Conservation (phyloP, 2,113 vertebrate genomes). For the Canis aureus region DNA sequence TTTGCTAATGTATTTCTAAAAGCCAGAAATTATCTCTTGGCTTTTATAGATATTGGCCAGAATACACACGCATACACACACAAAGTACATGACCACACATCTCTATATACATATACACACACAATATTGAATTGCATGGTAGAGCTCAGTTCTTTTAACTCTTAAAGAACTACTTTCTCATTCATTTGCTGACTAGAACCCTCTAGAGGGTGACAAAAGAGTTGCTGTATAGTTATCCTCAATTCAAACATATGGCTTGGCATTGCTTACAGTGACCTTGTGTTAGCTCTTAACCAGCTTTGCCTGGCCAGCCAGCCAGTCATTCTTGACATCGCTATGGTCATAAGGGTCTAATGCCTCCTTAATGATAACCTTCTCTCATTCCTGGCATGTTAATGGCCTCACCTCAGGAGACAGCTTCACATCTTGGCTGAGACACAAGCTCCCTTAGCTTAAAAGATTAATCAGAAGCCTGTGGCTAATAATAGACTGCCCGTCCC, state of each 20-base stretch:
- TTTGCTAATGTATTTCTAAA: conserved; percentile 24
- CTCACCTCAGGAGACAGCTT: conserved; percentile 76
- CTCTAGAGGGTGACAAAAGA: neutral
- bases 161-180: neutral
- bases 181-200: neutral
- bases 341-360: conserved; percentile 70
- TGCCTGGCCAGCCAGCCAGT: conserved; percentile 34
- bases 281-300: conserved; percentile 53
- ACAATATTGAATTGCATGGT: neutral
- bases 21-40: neutral
- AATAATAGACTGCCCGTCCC: conserved; percentile 71
- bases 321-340: conserved; percentile 47
- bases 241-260: conserved; percentile 58
- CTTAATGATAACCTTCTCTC: conserved; percentile 78
- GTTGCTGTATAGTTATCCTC: neutral
- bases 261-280: conserved; percentile 64
- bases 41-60: neutral
- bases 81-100: neutral
- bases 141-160: neutral
- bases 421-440: conserved; percentile 75
- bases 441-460: conserved; percentile 76
- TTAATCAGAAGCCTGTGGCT: conserved; percentile 75
- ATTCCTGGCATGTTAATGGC: conserved; percentile 70
- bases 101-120: neutral
- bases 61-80: neutral